phyloP scores from a whole-genome alignment of 2,888 invertebrate genomes.

The Cantharis lateralis region DNA sequence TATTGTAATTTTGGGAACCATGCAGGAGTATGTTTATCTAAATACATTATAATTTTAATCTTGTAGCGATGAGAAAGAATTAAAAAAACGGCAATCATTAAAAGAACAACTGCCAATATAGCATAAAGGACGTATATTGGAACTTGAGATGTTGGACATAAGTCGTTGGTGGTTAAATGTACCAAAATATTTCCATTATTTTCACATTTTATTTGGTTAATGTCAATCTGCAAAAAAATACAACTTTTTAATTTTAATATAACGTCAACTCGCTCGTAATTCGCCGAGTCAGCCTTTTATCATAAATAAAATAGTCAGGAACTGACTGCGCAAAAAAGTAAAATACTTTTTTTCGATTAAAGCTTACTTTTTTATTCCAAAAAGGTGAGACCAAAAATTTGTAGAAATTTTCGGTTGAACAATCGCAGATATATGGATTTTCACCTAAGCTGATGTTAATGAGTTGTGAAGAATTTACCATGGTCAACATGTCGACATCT shows the following conservation, averaged over 20 bases:
- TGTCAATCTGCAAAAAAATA: slow-evolving; percentile 14
- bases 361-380: neutral
- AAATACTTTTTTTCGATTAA: neutral
- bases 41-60: slow-evolving; percentile 69
- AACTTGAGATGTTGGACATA: slow-evolving; percentile 53
- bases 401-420: slow-evolving; percentile 55
- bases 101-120: slow-evolving; percentile 55
- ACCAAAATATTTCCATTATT: slow-evolving; percentile 7
- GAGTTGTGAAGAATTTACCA: slow-evolving; percentile 53
- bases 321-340: too few species aligned
- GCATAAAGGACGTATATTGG: slow-evolving; percentile 31
- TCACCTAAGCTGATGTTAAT: slow-evolving; percentile 52
- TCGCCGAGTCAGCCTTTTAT: too few species aligned
- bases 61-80: slow-evolving; percentile 61
- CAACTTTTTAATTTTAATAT: neutral
- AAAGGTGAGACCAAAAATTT: slow-evolving; percentile 51
- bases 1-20: slow-evolving; percentile 65
- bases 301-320: too few species aligned
- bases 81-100: slow-evolving; percentile 51
- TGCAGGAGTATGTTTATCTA: slow-evolving; percentile 64
- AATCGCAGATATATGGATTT: slow-evolving; percentile 67
- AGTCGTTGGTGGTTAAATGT: slow-evolving; percentile 43
- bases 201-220: slow-evolving; percentile 14
- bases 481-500: slow-evolving; percentile 52
- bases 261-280: too few species aligned